A percentile compares a stretch with the other conserved stretches of the same genome.
phyloP scores from a whole-genome alignment of 1,140 invertebrate species.

The Archivesica marissinica region DNA sequence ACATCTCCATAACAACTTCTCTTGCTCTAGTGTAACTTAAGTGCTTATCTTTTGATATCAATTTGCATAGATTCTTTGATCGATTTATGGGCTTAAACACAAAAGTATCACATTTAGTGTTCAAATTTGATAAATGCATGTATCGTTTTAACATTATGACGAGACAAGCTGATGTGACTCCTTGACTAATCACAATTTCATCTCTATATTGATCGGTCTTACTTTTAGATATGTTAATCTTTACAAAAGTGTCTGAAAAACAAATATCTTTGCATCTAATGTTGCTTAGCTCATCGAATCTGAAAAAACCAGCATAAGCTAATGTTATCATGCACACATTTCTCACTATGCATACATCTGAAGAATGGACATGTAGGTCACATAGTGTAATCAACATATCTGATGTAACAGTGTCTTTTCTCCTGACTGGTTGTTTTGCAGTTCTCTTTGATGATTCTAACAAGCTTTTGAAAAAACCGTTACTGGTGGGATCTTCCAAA shows the following conservation, averaged over 20 bases:
- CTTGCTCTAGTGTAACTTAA: conserved; percentile 43
- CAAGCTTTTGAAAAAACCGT: conserved; percentile 16
- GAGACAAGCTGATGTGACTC: conserved; percentile 21
- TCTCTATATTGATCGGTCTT: conserved; percentile 56
- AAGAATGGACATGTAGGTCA: not conserved
- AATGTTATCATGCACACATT: conserved; percentile 20
- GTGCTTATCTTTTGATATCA: conserved; percentile 41
- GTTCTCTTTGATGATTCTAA: conserved; percentile 46
- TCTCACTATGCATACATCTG: not conserved
- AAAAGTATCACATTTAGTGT: not conserved
- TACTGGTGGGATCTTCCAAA: conserved; percentile 26
- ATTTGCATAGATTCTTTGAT: not conserved
- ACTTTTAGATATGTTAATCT: conserved; percentile 27
- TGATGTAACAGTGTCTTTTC: conserved; percentile 34
- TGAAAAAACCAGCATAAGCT: conserved; percentile 30
- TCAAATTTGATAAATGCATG: not conserved
- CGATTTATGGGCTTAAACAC: conserved; percentile 25
- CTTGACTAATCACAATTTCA: conserved; percentile 23
- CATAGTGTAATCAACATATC: not conserved
- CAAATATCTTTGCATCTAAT: conserved; percentile 44
- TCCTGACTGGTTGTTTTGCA: not conserved
- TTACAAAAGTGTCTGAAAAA: conserved; percentile 23
- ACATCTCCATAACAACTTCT: not conserved
- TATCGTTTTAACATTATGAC: conserved; percentile 26
- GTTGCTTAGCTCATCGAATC: conserved; percentile 56